Conservation (phyloP, 2,888 invertebrate genomes). For the Lasioglossum marginatum region DNA sequence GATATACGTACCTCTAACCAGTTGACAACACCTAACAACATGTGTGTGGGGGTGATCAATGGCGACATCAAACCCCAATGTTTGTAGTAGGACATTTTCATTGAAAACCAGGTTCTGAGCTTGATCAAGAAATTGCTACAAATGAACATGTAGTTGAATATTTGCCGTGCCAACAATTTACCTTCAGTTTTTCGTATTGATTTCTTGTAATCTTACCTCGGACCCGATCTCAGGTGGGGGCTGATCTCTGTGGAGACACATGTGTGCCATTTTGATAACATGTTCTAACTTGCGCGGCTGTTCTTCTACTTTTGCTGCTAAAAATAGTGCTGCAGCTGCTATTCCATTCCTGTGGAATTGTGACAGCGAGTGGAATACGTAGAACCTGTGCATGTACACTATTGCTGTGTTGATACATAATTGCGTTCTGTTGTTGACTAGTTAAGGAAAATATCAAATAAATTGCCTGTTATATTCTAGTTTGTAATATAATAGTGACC, state of each 20-base stretch:
- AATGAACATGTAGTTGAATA: slow-evolving; percentile 36
- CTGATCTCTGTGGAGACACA: slow-evolving; percentile 91
- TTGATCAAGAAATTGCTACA: slow-evolving; percentile 88
- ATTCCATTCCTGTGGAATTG: slow-evolving; percentile 97
- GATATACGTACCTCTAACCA: slow-evolving; percentile 93
- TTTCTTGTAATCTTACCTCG: slow-evolving; percentile 86
- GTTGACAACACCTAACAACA: slow-evolving; percentile 97
- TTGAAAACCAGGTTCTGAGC: slow-evolving; percentile 98
- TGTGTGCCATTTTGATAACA: slow-evolving; percentile 96
- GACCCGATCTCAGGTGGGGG: slow-evolving; percentile 90
- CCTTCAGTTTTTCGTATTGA: neutral
- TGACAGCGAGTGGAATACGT: slow-evolving; percentile 98
- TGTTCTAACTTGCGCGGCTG: slow-evolving; percentile 99
- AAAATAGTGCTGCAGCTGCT: slow-evolving; percentile 96
- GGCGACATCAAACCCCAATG: slow-evolving; percentile 98
- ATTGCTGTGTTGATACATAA: slow-evolving; percentile 99
- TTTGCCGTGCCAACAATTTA: neutral
- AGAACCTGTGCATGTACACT: slow-evolving; percentile 99
- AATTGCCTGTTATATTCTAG: neutral
- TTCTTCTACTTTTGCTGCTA: slow-evolving; percentile 99
- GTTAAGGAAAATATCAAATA: slow-evolving; percentile 60
- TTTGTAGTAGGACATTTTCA: slow-evolving; percentile 98
- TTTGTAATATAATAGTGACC: neutral
- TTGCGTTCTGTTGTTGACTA: slow-evolving; percentile 89
- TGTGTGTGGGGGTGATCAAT: slow-evolving; percentile 99